phyloP scores from a whole-genome alignment of 2,888 invertebrate genomes.

The Octodonta nipae region DNA sequence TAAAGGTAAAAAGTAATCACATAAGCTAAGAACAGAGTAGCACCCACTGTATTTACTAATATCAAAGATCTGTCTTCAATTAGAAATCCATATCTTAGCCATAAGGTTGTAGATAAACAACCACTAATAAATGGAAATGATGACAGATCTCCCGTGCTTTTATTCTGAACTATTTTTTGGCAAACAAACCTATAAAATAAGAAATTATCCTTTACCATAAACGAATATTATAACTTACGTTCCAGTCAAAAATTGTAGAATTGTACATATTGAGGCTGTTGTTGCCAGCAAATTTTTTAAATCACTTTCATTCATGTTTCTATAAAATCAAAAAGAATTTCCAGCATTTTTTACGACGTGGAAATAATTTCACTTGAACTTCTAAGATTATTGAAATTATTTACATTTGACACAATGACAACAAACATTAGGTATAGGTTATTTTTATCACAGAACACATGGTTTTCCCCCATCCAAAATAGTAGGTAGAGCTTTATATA shows the following conservation, averaged over 20 bases:
- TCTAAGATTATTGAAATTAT: no score
- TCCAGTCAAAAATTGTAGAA: conserved; percentile 74
- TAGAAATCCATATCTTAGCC: conserved; percentile 67
- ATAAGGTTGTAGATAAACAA: conserved; percentile 60
- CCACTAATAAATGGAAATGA: conserved; percentile 67
- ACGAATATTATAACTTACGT: conserved; percentile 46
- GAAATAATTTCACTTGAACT: no score
- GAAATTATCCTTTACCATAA: conserved; percentile 1
- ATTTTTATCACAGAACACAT: no score
- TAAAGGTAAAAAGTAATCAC: conserved; percentile 57
- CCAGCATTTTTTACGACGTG: no score
- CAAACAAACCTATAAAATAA: conserved; percentile 55
- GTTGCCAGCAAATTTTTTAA: conserved; percentile 38
- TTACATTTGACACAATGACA: no score
- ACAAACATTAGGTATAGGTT: no score
- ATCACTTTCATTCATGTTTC: conserved; percentile 30
- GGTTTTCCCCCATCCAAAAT: no score
- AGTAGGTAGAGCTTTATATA: no score
- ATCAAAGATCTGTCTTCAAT: conserved; percentile 59
- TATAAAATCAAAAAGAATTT: no score
- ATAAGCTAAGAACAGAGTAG: conserved; percentile 56
- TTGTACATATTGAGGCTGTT: conserved; percentile 61
- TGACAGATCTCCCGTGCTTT: conserved; percentile 63
- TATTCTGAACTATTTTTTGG: conserved; percentile 57
- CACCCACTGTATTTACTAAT: conserved; percentile 63